Base-by-base conservation (phyloP, 1,140 invertebrate genomes). In the Lepidurus arcticus region DNA sequence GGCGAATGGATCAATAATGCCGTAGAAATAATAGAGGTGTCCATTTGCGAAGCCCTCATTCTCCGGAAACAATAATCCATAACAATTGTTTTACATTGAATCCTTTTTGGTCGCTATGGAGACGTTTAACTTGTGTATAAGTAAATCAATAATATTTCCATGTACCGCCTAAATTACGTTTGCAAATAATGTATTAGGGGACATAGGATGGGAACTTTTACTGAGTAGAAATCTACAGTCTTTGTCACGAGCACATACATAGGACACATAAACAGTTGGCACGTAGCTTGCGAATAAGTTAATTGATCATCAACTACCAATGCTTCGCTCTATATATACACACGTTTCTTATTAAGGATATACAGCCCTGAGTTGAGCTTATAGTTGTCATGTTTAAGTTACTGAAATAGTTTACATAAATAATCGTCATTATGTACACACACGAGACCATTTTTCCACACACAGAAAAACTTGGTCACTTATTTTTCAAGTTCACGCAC, bases 1-100 rank as follows among this genome's bases (percentile, higher is more conserved):
- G 53, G n/a, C 13, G 21, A 65, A 65, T 21, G 53, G 53, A 65
- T 65, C 53, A 65, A 65, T 65, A 65, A 16, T 65, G 53, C 53
- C 53, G 16, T 16, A 13, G 53, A 65, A 65, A 65, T 65, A 65
- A 65, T 65, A 65, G 47, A 21, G 34, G 34, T 34, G 34, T 34
- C 34, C 34, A 4, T 34, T 34, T 34, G 4, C 34, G 34, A 13
- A 13, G 9, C 21, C 53, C 21, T 65, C 21, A 21, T 65, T n/a
- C 16, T 21, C 53, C 4, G 53, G 53, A 65, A 65, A 16, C 9
- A 21, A 7, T 65, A 65, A 65, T 21, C n/a, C 53, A 10, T 65
- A 65, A 65, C 53, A 65, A 16, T 65, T 65, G 47, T 21, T 13
- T 65, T 65, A 4, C 13, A 13, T n/a, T 21, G 6, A 11, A 21